Base-by-base conservation (phyloP, 35 echinoderm and acorn worm genomes). In the Lytechinus pictus region DNA sequence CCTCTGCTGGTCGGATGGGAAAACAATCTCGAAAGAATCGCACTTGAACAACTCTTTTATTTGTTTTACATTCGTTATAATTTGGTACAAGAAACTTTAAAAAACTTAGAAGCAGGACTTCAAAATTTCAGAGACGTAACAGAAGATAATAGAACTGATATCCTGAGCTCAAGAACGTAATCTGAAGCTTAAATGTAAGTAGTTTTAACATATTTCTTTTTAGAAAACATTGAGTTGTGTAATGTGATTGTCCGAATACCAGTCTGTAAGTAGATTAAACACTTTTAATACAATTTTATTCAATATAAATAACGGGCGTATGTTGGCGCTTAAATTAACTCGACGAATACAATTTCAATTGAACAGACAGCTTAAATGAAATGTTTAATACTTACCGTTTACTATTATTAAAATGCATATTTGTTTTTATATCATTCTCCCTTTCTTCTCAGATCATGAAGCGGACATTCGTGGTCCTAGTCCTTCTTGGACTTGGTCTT, bases 1-100 rank as follows among this genome's bases (percentile, higher is more conserved):
- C 90, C 90, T 92, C 90, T 92, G 90, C 90, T 92, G 90, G 90
- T 92, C 90, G 51, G 90, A 92, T 2, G 90, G 90, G 53, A 92
- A 19, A 92, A 24, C 2, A 13, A 8, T 8, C 90, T 52, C 11
- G 24, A 16, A 52, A 24, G 53, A 92, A 51, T 28, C 21, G 24
- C 13, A 92, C 90, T 92, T 27, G 9, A 92, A 24, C 24, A 92
- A 87, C 86, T 28, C 90, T 92, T 92, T 10, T 7, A 9, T 19
- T n/a, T 87, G 1, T 27, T 3, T 51, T 27, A 27, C 16, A 9
- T 9, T 87, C n/a, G 10, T 51, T 9, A 29, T 19, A 51, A 92
- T 19, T 19, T 19, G 6, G 51, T 92, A 11, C 44, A 19, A 10
- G 8, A 92, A 3, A 28, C 11, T 24, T 54, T 4, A 9, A 24